Percentiles rank a stretch among this genome's conserved stretches.
Conservation (phyloP, 2,113 vertebrate species). For the Neotoma lepida region DNA sequence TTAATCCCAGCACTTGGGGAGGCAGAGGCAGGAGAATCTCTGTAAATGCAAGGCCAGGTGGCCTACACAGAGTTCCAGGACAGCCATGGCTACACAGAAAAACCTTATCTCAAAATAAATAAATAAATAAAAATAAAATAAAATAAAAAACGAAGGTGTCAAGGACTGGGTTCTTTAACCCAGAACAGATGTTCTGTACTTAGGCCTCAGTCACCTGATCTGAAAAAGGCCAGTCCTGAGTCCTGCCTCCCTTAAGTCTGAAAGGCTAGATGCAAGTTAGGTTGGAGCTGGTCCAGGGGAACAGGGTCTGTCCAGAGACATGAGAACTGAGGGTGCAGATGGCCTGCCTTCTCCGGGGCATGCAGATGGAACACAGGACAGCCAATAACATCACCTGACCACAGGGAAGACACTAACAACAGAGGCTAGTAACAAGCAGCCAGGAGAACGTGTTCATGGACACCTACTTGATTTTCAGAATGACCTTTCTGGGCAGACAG, state of each 20-base stretch:
- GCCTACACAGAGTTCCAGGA: background rate
- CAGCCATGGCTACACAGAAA: background rate
- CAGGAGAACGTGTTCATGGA: fast-evolving
- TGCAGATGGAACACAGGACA: fast-evolving
- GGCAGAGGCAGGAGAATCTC: background rate
- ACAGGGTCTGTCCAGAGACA: background rate
- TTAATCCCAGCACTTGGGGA: background rate
- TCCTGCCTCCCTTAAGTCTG: background rate
- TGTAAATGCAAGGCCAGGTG: background rate
- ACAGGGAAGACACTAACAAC: background rate
- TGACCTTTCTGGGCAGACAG: background rate
- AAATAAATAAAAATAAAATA: background rate
- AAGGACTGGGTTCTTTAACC: background rate
- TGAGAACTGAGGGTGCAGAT: background rate
- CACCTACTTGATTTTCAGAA: background rate
- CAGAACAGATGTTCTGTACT: background rate
- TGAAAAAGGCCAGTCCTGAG: too few relatives aligned
- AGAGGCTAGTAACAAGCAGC: background rate
- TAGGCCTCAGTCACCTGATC: background rate
- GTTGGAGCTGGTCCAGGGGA: background rate
- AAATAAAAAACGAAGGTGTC: background rate
- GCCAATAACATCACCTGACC: background rate
- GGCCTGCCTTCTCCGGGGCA: background rate
- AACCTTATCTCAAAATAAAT: background rate
- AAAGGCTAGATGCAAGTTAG: background rate